Evolutionary conservation across 2,888 invertebrate genomes (phyloP).

Genomic region (Colletes collaris): DNA sequence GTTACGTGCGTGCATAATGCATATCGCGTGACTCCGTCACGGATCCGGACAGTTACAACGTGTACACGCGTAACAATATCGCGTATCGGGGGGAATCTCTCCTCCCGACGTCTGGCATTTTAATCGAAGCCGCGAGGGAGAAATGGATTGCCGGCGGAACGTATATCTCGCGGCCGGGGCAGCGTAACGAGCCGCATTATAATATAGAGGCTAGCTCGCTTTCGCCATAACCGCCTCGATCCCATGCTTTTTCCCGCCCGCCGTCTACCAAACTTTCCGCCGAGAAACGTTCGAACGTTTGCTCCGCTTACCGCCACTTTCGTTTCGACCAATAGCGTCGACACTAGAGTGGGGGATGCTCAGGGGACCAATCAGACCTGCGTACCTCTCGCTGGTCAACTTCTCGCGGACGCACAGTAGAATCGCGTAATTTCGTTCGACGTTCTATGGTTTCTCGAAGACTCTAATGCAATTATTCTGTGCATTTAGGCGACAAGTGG

Average conservation of each 20-base stretch:
- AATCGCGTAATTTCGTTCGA: too few relatives aligned
- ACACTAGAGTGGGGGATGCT: too few relatives aligned
- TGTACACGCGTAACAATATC: constrained; percentile 74
- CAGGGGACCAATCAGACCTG: too few relatives aligned
- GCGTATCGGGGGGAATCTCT: constrained; percentile 66
- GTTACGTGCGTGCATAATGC: constrained; percentile 73
- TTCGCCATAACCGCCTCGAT: background rate
- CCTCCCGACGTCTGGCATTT: constrained; percentile 66
- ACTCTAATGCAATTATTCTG: too few relatives aligned
- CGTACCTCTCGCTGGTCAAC: too few relatives aligned
- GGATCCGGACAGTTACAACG: constrained; percentile 73
- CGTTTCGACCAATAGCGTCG: too few relatives aligned
- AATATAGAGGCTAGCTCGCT: constrained; percentile 28
- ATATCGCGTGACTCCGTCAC: constrained; percentile 73
- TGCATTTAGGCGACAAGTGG: too few relatives aligned
- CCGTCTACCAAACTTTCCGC: background rate
- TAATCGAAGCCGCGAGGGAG: constrained; percentile 65
- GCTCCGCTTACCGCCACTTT: too few relatives aligned
- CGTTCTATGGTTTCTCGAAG: too few relatives aligned
- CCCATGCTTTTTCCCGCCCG: constrained; percentile 25
- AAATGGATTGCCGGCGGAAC: constrained; percentile 51
- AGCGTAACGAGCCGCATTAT: constrained; percentile 59
- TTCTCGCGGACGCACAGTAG: too few relatives aligned
- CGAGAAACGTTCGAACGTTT: constrained; percentile 21
- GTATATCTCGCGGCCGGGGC: constrained; percentile 35